phyloP scores from a whole-genome alignment of 2,113 vertebrate species.

The Tachycineta bicolor region DNA sequence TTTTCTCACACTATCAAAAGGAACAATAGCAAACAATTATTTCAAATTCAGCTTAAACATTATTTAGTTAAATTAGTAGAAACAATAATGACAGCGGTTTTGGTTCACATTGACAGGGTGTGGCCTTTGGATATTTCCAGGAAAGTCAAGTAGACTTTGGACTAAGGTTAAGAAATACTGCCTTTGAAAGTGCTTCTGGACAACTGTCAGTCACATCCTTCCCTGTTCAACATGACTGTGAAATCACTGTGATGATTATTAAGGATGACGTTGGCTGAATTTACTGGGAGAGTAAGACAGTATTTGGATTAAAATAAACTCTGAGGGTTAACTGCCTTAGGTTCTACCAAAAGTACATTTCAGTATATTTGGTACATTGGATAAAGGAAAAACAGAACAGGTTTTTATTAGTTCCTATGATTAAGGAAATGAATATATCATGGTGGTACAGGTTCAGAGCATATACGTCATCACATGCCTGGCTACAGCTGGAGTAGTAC shows the following conservation, averaged over 20 bases:
- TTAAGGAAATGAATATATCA: not conserved
- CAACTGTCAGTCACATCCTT: not conserved
- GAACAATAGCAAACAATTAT: not conserved
- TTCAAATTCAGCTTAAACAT: not conserved
- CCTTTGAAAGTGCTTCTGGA: not conserved
- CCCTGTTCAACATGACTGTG: not conserved
- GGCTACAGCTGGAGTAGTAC: not conserved
- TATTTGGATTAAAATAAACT: not conserved
- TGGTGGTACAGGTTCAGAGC: not conserved
- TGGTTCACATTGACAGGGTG: not conserved
- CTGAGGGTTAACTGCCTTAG: not conserved
- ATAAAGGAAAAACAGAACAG: not conserved
- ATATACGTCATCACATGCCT: rapidly evolving
- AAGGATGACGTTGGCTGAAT: not conserved
- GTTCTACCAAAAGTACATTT: not conserved
- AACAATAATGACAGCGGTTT: not conserved
- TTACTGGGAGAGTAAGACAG: not conserved
- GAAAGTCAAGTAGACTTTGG: not conserved
- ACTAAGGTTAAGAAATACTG: not conserved
- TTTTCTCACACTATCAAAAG: not conserved
- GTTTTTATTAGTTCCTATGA: not conserved
- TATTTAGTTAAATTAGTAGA: not conserved
- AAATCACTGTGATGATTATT: not conserved
- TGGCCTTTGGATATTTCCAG: not conserved
- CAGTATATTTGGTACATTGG: not conserved